Base-by-base conservation (phyloP, 2,888 invertebrate species). In the Agelastica alni region DNA sequence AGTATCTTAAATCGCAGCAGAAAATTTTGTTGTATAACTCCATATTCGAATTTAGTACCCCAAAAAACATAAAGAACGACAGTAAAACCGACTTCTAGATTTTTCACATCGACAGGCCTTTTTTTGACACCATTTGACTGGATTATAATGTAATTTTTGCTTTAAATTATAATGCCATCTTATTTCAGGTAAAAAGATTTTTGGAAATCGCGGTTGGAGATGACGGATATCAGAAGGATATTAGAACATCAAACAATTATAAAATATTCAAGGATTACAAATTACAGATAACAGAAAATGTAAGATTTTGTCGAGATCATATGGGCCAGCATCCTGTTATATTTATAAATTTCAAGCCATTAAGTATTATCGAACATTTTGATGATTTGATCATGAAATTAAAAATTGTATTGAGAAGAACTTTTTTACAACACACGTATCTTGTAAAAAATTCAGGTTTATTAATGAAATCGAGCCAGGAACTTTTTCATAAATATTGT, bases 241-340 rank as follows among this genome's bases (percentile, higher is more conserved):
- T 49, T 9, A 31, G 49, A 22, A 20, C 30, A 10, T 41, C 49
- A 3, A 18, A 42, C 12, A 49, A 49, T 14, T 49, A 41, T 42
- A 49, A 42, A 49, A 31, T 49, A 1, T 49, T 49, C 16, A 30
- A 22, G 9, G 49, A 49, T 22, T 20, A 32, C 4, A 31, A 32
- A 18, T 17, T 49, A 2, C 20, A 13, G 6, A 49, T 49, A 22
- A 49, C 49, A n/a, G 41, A 49, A 34, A 30, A 31, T 10, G 3
- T 4, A 7, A 49, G 42, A 22, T 41, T 49, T 13, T 49, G 49
- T 14, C 41, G 42, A 14, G 49, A 49, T 16, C 41, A 49, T 13
- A 49, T 49, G 49, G 49, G 49, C 1, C 49, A 49, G 13, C 42
- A 49, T 20, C 49, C 49, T n/a, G 30, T 49, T 1, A 49, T 49